Percentiles rank a stretch among this genome's conserved stretches.
Conservation (phyloP, 2,113 vertebrate species). For the Gallinago jamesoni region DNA sequence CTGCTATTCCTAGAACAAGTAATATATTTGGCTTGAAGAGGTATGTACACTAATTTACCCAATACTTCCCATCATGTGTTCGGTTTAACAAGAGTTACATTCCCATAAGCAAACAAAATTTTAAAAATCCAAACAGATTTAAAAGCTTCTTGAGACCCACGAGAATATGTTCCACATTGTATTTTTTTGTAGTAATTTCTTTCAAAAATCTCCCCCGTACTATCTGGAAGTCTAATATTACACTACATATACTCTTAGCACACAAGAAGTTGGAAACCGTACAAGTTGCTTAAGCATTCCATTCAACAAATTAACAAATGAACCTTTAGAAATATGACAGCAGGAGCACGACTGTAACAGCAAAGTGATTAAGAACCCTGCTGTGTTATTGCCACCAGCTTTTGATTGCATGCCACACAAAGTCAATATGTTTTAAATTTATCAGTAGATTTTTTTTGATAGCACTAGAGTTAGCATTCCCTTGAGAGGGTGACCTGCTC, state of each 20-base stretch:
- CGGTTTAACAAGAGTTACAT: neutral
- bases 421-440: conserved; percentile 38
- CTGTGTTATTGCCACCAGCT: conserved; percentile 44
- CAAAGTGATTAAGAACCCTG: conserved; percentile 49
- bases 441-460: conserved; percentile 2
- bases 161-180: neutral
- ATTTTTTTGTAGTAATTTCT: neutral
- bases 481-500: neutral
- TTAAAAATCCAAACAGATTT: neutral
- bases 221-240: neutral
- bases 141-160: neutral
- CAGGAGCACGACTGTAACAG: conserved; percentile 19
- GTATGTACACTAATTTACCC: neutral
- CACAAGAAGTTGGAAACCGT: neutral
- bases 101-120: neutral
- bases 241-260: neutral
- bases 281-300: conserved; percentile 26
- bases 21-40: neutral
- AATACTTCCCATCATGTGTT: neutral
- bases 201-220: neutral
- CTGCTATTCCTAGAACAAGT: neutral
- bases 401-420: conserved; percentile 41
- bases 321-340: conserved; percentile 41
- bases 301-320: conserved; percentile 46
- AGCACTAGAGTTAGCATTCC: neutral